phyloP scores from a whole-genome alignment of 2,888 invertebrate species.

The Trissolcus brochymenae region DNA sequence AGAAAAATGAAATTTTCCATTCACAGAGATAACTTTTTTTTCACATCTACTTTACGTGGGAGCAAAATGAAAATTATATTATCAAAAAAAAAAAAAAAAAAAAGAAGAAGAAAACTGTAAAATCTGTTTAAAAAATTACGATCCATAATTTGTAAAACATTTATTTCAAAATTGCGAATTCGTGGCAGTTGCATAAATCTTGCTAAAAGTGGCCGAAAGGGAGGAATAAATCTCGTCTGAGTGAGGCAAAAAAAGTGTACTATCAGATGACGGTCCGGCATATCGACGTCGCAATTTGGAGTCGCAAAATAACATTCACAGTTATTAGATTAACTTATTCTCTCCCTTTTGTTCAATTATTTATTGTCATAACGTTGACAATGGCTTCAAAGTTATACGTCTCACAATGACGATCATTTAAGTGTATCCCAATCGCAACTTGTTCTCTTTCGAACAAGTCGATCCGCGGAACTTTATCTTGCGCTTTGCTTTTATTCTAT shows the following conservation, averaged over 20 bases:
- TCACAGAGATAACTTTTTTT: background rate
- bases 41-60: background rate
- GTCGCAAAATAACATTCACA: conserved; percentile 26
- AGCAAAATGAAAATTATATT: background rate
- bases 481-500: conserved; percentile 52
- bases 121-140: background rate
- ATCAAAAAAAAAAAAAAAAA: background rate
- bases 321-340: background rate
- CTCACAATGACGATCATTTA: conserved; percentile 49
- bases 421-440: conserved; percentile 46
- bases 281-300: conserved; percentile 24
- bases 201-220: conserved; percentile 10
- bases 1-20: conserved; percentile 29
- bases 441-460: conserved; percentile 34
- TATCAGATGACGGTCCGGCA: conserved; percentile 13
- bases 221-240: conserved; percentile 12
- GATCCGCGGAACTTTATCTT: conserved; percentile 50
- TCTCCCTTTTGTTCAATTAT: conserved; percentile 31
- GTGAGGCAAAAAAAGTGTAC: conserved; percentile 15
- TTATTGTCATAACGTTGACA: conserved; percentile 24
- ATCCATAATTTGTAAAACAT: conserved; percentile 1
- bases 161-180: background rate
- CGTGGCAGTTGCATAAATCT: conserved; percentile 7
- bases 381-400: conserved; percentile 46
- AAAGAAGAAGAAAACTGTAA: background rate